Base-by-base conservation (phyloP, 2,113 vertebrate species). In the Rhinopomastus cyanomelas region DNA sequence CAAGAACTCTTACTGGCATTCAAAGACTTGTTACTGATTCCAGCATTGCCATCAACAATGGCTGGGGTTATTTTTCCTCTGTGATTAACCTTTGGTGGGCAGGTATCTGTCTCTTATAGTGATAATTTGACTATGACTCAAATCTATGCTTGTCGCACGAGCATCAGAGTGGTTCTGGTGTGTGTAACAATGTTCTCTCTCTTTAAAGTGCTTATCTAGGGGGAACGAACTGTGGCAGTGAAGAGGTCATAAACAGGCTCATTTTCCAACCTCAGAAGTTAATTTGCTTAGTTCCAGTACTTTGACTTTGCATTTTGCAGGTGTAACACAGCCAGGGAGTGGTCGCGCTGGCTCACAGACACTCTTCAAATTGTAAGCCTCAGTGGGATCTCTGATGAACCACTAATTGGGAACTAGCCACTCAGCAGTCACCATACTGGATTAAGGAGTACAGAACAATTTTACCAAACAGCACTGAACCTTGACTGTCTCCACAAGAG, bases 401-500 rank as follows among this genome's bases (percentile, higher is more conserved):
- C 2, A 3, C 32, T 53, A 79, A 68, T 2, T 53, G 14, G 46
- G 89, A 51, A 62, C 6, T 37, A 86, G 27, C 76, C 23, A 42
- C 22, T 67, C 42, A 52, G 34, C 27, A 44, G 9, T 71, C 51
- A 36, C 36, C 17, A 53, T 73, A n/a, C 29, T 22, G 36, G n/a
- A 79, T n/a, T 39, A 68, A 57, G 36, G 8, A 76, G 27, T 37
- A 53, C 9, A 69, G 22, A 88, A 78, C 13, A 53, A 29, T 56
- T 84, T 37, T 22, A 72, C 11, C 20, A 34, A 78, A 53, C 9
- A 46, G 44, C 3, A 1, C 8, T 25, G 57, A 34, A 5, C 39
- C 37, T 78, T 18, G 3, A 65, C 10, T 0, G 0, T 16, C 36
- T 61, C 25, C 42, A 36, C 0, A 1, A 21, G 17, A 82, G 32